Evolutionary conservation across 2,113 vertebrate species (phyloP).

Genomic region (Zosterops pallidus): DNA sequence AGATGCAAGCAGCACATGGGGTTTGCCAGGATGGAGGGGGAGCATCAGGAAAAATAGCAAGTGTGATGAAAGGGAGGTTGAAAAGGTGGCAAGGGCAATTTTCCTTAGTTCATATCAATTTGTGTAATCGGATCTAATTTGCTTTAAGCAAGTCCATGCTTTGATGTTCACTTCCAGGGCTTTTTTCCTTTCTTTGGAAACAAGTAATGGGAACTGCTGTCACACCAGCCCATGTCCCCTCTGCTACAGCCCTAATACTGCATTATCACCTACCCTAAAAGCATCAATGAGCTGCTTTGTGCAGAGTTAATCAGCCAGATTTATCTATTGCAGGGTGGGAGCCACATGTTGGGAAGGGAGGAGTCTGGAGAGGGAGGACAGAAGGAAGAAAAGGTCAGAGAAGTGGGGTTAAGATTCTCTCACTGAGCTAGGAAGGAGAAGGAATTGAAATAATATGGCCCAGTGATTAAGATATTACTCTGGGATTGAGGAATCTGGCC

Average conservation of each 20-base stretch:
- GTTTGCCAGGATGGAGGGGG: not conserved
- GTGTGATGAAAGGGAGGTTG: not conserved
- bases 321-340: not conserved
- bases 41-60: not conserved
- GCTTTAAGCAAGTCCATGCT: not conserved
- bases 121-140: not conserved
- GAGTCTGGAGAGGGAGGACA: not conserved
- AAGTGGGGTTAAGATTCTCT: not conserved
- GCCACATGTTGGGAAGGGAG: not conserved
- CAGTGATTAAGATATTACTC: not conserved
- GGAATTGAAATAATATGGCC: not conserved
- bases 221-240: not conserved
- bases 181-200: not conserved
- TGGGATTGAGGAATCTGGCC: not conserved
- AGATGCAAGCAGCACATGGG: not conserved
- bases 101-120: not conserved
- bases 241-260: not conserved
- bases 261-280: accelerated
- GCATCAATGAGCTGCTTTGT: not conserved
- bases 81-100: not conserved
- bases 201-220: not conserved
- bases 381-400: not conserved
- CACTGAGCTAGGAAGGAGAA: not conserved
- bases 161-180: not conserved
- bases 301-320: not conserved